Conservation (phyloP, 2,888 invertebrate species). For the Papilio protenor region DNA sequence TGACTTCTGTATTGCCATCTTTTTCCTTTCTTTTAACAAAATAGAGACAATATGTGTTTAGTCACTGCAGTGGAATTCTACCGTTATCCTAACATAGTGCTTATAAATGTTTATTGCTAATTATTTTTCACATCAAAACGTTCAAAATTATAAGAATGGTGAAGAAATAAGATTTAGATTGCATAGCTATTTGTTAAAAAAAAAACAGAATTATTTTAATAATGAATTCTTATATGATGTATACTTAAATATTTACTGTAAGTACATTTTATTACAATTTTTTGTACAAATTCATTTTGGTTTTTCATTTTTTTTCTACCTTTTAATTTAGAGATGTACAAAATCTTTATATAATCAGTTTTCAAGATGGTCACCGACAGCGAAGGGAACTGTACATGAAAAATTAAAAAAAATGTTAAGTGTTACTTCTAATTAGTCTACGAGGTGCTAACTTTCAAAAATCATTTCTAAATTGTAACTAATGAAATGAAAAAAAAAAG, state of each 20-base stretch:
- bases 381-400: too few relatives aligned
- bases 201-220: not conserved
- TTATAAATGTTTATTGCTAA: not conserved
- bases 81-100: not conserved
- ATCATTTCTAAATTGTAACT: not conserved
- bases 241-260: conserved; percentile 4
- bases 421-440: too few relatives aligned
- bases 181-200: not conserved
- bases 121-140: not conserved
- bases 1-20: not conserved
- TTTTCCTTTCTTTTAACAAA: not conserved
- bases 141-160: not conserved
- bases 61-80: not conserved
- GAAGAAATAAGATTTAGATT: not conserved
- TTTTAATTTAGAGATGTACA: too few relatives aligned
- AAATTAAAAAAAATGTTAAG: too few relatives aligned
- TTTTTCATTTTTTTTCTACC: not conserved
- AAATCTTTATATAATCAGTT: too few relatives aligned
- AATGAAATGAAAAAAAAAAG: too few relatives aligned
- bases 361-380: too few relatives aligned
- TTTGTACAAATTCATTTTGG: not conserved
- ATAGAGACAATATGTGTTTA: not conserved
- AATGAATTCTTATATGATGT: not conserved
- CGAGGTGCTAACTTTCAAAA: too few relatives aligned
- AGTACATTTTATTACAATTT: not conserved